These are phyloP conservation scores for Anhinga anhinga DNA, from an alignment of 2,113 vertebrate species.

Conservation along the genomic window DNA sequence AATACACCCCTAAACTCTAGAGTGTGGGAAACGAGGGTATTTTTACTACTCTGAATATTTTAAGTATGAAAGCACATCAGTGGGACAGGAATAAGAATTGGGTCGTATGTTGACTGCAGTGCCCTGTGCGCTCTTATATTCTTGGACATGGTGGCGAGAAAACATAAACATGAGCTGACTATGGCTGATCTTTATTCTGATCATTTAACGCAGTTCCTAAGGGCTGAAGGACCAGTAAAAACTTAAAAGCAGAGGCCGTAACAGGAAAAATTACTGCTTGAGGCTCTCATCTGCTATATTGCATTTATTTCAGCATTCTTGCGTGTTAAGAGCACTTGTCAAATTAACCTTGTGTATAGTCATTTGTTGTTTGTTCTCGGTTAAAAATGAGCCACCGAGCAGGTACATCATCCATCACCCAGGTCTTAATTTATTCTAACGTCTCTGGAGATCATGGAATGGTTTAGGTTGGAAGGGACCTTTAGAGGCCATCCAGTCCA, in stretches of 20 bases:
- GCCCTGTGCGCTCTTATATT: neutral
- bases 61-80: accelerated
- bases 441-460: neutral
- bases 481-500: too few relatives aligned
- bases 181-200: neutral
- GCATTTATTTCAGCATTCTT: neutral
- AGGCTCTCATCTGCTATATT: neutral
- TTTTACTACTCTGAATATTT: neutral
- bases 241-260: neutral
- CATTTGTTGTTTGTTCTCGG: neutral
- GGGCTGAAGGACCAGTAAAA: neutral
- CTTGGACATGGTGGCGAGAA: neutral
- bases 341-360: neutral
- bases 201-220: neutral
- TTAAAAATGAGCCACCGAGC: neutral
- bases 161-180: neutral
- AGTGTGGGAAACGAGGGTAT: neutral
- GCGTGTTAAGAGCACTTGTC: neutral
- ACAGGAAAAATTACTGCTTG: neutral
- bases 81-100: neutral
- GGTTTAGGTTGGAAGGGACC: too few relatives aligned
- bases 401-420: accelerated
- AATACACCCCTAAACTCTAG: neutral
- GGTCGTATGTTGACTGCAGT: neutral
- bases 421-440: neutral